Evolutionary conservation across 2,888 invertebrate genomes (phyloP).

Genomic region (Diplolepis rosae): DNA sequence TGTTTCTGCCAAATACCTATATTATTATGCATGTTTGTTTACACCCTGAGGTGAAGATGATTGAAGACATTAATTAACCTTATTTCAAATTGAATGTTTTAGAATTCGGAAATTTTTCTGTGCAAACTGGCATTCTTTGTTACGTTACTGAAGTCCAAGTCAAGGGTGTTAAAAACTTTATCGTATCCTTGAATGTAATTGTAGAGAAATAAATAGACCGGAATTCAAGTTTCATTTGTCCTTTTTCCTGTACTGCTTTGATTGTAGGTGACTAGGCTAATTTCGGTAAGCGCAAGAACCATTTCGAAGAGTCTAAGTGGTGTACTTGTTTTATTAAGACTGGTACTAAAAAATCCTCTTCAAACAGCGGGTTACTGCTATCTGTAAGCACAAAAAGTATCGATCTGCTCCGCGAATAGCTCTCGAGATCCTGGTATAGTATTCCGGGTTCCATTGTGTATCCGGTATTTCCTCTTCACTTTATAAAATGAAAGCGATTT

Average conservation of each 20-base stretch:
- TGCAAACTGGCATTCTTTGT: not conserved
- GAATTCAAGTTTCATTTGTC: not conserved
- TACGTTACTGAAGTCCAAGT: not conserved
- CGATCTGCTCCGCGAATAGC: not conserved
- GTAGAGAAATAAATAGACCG: not conserved
- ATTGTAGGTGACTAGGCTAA: not conserved
- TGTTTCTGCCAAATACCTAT: too few relatives aligned
- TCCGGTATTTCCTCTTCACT: not conserved
- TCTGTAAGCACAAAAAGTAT: not conserved
- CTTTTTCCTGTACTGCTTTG: not conserved
- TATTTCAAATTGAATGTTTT: too few relatives aligned
- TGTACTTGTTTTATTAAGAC: not conserved
- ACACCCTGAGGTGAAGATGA: too few relatives aligned
- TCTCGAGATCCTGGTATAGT: not conserved
- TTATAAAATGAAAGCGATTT: not conserved
- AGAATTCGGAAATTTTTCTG: not conserved
- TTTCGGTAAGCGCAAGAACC: not conserved
- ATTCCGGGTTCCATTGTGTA: not conserved
- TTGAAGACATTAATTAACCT: too few relatives aligned
- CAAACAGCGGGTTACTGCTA: not conserved
- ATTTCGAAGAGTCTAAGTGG: not conserved
- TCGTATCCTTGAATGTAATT: not conserved
- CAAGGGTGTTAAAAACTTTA: not conserved
- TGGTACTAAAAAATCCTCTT: not conserved
- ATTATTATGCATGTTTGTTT: too few relatives aligned